These are phyloP conservation scores for Eucidaris tribuloides DNA, from an alignment of 35 echinoderm and acorn worm genomes.

Conservation along the genomic window DNA sequence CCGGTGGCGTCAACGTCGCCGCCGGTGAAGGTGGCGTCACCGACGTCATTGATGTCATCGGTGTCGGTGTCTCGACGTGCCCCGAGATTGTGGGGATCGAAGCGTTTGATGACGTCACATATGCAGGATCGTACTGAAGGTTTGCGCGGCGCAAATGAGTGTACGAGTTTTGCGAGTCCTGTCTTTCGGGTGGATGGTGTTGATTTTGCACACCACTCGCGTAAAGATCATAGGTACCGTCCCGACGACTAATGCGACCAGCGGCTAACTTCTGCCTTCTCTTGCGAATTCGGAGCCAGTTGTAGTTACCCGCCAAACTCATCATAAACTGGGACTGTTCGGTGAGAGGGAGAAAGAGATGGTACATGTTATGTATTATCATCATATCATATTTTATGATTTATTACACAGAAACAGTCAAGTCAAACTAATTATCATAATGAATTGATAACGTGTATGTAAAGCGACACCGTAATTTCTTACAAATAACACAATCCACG, in stretches of 20 bases:
- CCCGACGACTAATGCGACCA: not conserved
- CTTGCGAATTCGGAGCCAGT: slow-evolving; percentile 5
- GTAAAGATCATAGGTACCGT: not conserved
- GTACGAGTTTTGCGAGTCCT: slow-evolving; percentile 4
- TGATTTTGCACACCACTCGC: too few relatives aligned
- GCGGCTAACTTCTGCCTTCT: not conserved
- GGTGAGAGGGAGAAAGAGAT: too few relatives aligned
- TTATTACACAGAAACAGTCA: too few relatives aligned
- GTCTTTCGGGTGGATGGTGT: too few relatives aligned
- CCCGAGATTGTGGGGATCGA: slow-evolving; percentile 2
- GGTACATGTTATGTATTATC: too few relatives aligned
- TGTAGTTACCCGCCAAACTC: slow-evolving; percentile 10
- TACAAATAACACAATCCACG: too few relatives aligned
- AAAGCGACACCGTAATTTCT: too few relatives aligned
- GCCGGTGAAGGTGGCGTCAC: not conserved
- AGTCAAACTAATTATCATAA: too few relatives aligned
- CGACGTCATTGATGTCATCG: not conserved
- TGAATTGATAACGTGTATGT: too few relatives aligned
- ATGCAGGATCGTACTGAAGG: not conserved
- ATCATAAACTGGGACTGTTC: not conserved
- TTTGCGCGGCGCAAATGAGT: not conserved
- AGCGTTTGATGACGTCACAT: not conserved
- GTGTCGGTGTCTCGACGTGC: not conserved
- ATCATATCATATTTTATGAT: too few relatives aligned
- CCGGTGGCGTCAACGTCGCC: not conserved